phyloP scores from a whole-genome alignment of 2,113 vertebrate species.

The Montifringilla adamsi region DNA sequence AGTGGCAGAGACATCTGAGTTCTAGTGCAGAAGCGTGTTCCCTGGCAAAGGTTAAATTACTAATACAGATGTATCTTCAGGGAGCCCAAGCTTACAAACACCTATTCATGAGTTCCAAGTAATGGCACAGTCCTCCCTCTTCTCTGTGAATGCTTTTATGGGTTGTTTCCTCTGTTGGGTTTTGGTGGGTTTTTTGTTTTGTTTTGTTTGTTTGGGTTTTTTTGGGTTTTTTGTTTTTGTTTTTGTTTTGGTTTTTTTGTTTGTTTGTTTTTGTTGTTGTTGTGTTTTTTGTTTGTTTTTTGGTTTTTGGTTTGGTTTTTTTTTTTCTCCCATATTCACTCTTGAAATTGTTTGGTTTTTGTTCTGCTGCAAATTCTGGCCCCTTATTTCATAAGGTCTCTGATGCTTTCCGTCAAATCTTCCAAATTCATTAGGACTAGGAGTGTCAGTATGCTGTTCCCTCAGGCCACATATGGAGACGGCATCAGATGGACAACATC shows the following conservation, averaged over 20 bases:
- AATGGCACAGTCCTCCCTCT: background rate
- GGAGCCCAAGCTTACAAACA: background rate
- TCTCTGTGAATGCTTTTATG: background rate
- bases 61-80: background rate
- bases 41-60: background rate
- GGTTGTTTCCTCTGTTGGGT: background rate
- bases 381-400: background rate
- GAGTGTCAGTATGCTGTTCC: slow-evolving; percentile 11
- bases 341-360: background rate
- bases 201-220: too few species aligned
- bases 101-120: background rate
- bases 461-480: background rate
- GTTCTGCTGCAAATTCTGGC: background rate
- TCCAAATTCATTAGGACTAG: background rate
- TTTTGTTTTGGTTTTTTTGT: too few species aligned
- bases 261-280: too few species aligned
- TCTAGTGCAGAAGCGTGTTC: background rate
- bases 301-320: too few species aligned
- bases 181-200: too few species aligned
- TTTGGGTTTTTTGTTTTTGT: background rate
- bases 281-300: too few species aligned
- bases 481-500: slow-evolving; percentile 27
- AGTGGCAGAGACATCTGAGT: background rate
- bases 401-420: slow-evolving; percentile 15
- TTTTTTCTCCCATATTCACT: background rate